Percentiles rank a stretch among this genome's conserved stretches.
Evolutionary conservation across 1,140 invertebrate genomes (phyloP).

Genomic region (Marisa cornuarietis): DNA sequence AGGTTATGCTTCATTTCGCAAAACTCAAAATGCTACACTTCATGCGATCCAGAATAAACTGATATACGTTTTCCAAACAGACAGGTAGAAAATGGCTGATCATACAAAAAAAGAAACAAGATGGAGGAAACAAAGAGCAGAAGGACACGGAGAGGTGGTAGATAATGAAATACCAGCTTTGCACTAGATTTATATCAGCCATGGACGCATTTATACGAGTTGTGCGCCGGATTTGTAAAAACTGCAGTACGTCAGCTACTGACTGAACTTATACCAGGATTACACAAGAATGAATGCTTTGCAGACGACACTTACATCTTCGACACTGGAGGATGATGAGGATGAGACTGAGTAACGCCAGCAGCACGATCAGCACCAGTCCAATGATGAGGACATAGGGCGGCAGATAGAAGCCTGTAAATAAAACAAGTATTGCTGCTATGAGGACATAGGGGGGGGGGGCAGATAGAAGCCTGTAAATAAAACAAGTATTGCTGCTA

Average conservation of each 20-base stretch:
- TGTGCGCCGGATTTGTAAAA: too few species aligned
- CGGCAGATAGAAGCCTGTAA: slow-evolving; percentile 15
- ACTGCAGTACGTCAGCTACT: too few species aligned
- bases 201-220: too few species aligned
- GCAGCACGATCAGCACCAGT: slow-evolving; percentile 12
- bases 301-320: slow-evolving; percentile 2
- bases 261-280: too few species aligned
- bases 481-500: too few species aligned
- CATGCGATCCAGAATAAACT: too few species aligned
- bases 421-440: neutral
- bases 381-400: slow-evolving; percentile 18
- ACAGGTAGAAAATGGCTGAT: too few species aligned
- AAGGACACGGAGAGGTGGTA: neutral
- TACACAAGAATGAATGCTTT: neutral
- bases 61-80: too few species aligned
- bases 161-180: neutral
- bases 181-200: too few species aligned
- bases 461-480: too few species aligned
- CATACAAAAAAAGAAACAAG: neutral
- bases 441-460: neutral
- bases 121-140: neutral
- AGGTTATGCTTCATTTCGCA: too few species aligned
- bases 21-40: too few species aligned
- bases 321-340: slow-evolving; percentile 20
- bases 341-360: slow-evolving; percentile 16